Percentiles rank a stretch among this genome's conserved stretches.
Conservation (phyloP, 2,888 invertebrate genomes). For the Pterobdella sp. region DNA sequence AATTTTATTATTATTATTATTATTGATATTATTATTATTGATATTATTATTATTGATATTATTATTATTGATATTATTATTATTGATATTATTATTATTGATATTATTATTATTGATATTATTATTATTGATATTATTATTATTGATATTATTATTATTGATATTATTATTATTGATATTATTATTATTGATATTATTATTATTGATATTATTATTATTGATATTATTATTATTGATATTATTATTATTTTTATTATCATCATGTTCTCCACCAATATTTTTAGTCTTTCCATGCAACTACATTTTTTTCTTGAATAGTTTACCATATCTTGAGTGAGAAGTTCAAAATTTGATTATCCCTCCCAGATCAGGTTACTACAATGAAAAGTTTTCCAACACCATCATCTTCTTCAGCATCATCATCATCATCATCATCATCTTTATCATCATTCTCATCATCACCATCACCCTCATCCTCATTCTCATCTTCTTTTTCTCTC, state of each 20-base stretch:
- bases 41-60: constrained; percentile 3
- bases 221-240: constrained; percentile 2
- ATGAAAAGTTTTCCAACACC: too few species aligned
- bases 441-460: neutral
- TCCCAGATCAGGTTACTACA: too few species aligned
- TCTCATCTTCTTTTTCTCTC: neutral
- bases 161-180: constrained; percentile 2
- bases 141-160: constrained; percentile 5
- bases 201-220: neutral
- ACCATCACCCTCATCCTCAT: neutral
- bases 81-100: neutral
- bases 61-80: neutral
- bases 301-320: constrained; percentile 13
- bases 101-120: neutral
- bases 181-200: constrained; percentile 8
- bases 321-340: too few species aligned
- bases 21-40: too few species aligned
- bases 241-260: neutral
- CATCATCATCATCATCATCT: neutral
- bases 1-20: constrained; percentile 1
- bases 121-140: neutral
- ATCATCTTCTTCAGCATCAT: too few species aligned
- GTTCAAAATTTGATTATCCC: too few species aligned
- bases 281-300: constrained; percentile 8
- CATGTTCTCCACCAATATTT: neutral